Evolutionary conservation across 2,797 vertebrate genomes (phyloP).

Genomic region (Enteromius argenteus): DNA sequence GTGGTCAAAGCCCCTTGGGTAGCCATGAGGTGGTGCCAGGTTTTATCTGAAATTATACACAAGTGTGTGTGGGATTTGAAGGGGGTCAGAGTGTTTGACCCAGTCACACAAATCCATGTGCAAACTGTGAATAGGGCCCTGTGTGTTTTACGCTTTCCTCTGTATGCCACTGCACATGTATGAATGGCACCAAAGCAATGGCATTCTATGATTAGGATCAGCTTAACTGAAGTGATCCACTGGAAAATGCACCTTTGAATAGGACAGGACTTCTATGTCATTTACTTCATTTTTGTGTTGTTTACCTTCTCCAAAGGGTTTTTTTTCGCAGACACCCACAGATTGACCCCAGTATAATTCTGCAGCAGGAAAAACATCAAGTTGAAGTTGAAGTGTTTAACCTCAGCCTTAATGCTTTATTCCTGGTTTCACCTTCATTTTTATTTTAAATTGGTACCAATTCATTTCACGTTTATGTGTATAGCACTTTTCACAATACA

Average conservation of each 20-base stretch:
- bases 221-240: not conserved
- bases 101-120: conserved; percentile 14
- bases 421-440: not conserved
- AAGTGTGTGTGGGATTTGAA: conserved; percentile 30
- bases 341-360: not conserved
- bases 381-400: not conserved
- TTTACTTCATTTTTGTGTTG: not conserved
- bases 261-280: not conserved
- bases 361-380: not conserved
- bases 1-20: conserved; percentile 2
- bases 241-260: not conserved
- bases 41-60: not conserved
- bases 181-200: not conserved
- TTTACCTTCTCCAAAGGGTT: not conserved
- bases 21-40: not conserved
- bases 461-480: no score
- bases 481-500: no score
- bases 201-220: not conserved
- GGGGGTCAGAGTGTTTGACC: conserved; percentile 33
- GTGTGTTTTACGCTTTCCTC: conserved; percentile 1
- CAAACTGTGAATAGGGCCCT: conserved; percentile 16
- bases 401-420: not conserved
- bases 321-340: not conserved
- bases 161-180: not conserved
- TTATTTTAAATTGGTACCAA: no score